These are phyloP conservation scores for Drosophila kokeensis DNA, from an alignment of 2,888 invertebrate genomes.

Conservation along the genomic window DNA sequence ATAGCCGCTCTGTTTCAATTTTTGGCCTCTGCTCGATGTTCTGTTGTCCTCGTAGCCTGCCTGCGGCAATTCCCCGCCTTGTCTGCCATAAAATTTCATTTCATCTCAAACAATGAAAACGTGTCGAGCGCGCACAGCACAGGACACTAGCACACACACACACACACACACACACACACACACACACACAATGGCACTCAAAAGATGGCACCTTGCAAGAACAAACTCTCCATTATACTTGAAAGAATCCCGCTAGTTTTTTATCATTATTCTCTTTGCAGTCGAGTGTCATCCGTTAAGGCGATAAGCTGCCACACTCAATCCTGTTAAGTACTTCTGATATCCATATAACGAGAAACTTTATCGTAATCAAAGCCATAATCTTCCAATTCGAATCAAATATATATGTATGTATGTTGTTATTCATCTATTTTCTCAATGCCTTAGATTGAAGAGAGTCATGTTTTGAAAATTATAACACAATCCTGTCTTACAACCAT, in stretches of 20 bases:
- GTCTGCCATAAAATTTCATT: constrained; percentile 77
- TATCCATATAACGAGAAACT: not conserved
- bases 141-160: constrained; percentile 7
- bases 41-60: constrained; percentile 35
- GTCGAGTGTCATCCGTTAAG: constrained; percentile 16
- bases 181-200: constrained; percentile 21
- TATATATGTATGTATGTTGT: not conserved
- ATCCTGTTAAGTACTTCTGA: not conserved
- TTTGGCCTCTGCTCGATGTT: constrained; percentile 58
- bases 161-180: constrained; percentile 11
- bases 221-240: constrained; percentile 16
- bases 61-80: constrained; percentile 37
- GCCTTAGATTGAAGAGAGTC: not conserved
- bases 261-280: constrained; percentile 31
- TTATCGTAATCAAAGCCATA: not conserved
- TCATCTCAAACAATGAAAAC: constrained; percentile 78
- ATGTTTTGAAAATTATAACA: not conserved
- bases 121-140: constrained; percentile 60
- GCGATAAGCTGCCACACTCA: not conserved
- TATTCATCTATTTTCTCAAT: not conserved
- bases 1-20: constrained; percentile 78
- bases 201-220: constrained; percentile 39
- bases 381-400: not conserved
- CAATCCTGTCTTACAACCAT: not conserved
- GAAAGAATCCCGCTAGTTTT: constrained; percentile 19